Percentiles rank a stretch among this genome's conserved stretches.
Evolutionary conservation across 2,113 vertebrate genomes (phyloP).

Genomic region (Pseudorasbora parva): DNA sequence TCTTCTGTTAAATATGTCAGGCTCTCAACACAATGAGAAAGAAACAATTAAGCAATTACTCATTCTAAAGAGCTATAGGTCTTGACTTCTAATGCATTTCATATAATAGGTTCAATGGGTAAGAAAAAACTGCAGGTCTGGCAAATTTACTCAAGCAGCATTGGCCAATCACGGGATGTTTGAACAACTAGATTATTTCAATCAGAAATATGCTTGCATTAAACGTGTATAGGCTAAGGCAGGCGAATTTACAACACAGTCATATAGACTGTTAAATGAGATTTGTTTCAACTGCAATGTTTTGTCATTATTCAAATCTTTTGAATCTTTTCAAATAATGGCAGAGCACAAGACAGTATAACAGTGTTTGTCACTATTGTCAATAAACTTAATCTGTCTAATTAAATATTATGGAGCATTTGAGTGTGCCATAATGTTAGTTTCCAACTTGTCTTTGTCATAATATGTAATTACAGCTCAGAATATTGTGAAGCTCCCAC

Average conservation of each 20-base stretch:
- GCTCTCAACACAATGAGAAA: background rate
- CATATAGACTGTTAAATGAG: background rate
- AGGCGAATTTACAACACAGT: background rate
- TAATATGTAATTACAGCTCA: background rate
- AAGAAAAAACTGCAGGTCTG: background rate
- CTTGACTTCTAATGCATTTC: slow-evolving; percentile 17
- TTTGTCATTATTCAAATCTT: background rate
- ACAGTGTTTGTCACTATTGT: background rate
- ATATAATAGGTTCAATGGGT: background rate
- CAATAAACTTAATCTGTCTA: background rate
- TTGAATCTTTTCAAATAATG: background rate
- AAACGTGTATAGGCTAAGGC: background rate
- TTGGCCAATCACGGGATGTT: background rate
- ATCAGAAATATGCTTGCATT: background rate
- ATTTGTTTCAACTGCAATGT: background rate
- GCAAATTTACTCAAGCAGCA: background rate
- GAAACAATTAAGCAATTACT: background rate
- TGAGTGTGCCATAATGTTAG: background rate
- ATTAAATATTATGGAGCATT: background rate
- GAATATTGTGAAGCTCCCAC: background rate
- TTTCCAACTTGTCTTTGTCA: background rate
- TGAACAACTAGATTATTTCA: background rate
- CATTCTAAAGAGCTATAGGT: background rate
- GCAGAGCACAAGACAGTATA: background rate
- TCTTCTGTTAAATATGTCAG: slow-evolving; percentile 31